phyloP scores from a whole-genome alignment of 1,140 invertebrate species.

The Aphaenogaster ashmeadi region DNA sequence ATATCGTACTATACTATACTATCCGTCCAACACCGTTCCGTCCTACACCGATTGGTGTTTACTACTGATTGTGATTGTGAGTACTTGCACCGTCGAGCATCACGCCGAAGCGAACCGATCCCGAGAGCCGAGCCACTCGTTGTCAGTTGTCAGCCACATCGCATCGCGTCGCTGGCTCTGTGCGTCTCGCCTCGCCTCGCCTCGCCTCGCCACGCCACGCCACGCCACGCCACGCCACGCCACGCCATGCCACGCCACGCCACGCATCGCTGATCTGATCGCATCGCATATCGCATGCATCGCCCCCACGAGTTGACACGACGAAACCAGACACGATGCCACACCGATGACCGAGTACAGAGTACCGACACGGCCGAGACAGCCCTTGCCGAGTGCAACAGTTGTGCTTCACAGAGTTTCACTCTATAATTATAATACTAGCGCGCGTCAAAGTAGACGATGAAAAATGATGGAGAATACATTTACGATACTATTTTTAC shows the following conservation, averaged over 20 bases:
- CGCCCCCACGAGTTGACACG: not conserved
- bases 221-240: conserved; percentile 43
- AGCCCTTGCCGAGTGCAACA: not conserved
- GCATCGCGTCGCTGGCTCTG: not conserved
- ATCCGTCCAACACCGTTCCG: conserved; percentile 7
- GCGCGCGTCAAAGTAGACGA: not conserved
- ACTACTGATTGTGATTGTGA: conserved; percentile 71
- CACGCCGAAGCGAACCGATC: conserved; percentile 30
- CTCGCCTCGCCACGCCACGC: not conserved
- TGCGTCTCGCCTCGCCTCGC: not conserved
- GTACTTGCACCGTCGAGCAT: conserved; percentile 1
- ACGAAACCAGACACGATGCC: not conserved
- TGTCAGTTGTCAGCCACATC: not conserved
- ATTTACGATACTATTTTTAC: too few relatives aligned
- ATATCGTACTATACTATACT: too few relatives aligned
- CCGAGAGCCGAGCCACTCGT: not conserved
- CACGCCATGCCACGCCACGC: not conserved
- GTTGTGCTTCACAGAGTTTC: not conserved
- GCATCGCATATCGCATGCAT: too few relatives aligned
- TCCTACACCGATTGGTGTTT: conserved; percentile 72
- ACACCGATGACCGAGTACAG: too few relatives aligned
- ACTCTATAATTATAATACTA: not conserved
- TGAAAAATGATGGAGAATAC: too few relatives aligned
- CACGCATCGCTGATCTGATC: not conserved
- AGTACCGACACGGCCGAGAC: not conserved